Conservation (phyloP, 2,113 vertebrate species). For the Phalacrocorax carbo region DNA sequence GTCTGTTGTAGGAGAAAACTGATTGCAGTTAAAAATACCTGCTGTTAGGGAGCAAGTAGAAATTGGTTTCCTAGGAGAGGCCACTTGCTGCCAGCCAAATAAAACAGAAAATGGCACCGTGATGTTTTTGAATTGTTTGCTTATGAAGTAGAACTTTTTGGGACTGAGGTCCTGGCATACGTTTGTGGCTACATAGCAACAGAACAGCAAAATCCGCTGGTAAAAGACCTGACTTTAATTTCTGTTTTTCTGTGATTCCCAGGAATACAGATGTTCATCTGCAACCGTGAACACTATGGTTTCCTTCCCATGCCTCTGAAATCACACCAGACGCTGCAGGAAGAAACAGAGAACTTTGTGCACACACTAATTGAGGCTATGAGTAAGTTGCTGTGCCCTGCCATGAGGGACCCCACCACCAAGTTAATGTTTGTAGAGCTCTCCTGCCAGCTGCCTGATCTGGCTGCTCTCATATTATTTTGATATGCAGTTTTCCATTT, state of each 20-base stretch:
- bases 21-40: background rate
- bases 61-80: background rate
- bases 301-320: slow-evolving; percentile 93
- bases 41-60: background rate
- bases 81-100: background rate
- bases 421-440: background rate
- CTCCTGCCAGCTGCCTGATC: background rate
- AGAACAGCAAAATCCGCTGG: background rate
- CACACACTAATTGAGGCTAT: slow-evolving; percentile 91
- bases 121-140: background rate
- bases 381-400: slow-evolving; percentile 81
- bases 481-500: background rate
- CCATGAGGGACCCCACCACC: too few species aligned
- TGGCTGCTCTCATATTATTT: background rate
- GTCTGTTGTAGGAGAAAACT: background rate
- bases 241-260: background rate
- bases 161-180: background rate
- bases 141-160: background rate
- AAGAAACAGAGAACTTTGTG: slow-evolving; percentile 88
- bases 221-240: background rate
- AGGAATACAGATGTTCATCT: slow-evolving; percentile 91
- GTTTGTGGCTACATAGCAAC: background rate
- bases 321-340: slow-evolving; percentile 85
- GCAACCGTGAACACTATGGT: slow-evolving; percentile 94
- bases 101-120: background rate